phyloP scores from a whole-genome alignment of 2,888 invertebrate genomes.

The Morpho helenor region DNA sequence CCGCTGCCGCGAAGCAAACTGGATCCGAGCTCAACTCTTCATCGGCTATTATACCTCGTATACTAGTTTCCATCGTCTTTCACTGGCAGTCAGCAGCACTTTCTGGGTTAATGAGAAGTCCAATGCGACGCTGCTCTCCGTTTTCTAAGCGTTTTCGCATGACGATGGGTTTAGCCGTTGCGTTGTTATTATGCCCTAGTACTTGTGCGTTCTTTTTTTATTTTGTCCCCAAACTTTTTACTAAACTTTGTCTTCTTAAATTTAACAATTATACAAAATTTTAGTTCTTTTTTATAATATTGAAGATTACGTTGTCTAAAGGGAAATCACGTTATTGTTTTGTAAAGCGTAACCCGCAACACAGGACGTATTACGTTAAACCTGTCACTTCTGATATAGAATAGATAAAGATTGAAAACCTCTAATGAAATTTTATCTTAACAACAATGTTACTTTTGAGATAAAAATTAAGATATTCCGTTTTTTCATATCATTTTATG shows the following conservation, averaged over 20 bases:
- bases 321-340: too few relatives aligned
- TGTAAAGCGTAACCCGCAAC: too few relatives aligned
- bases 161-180: conserved; percentile 44
- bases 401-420: too few relatives aligned
- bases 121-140: conserved; percentile 52
- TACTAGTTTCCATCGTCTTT: conserved; percentile 74
- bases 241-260: neutral
- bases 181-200: conserved; percentile 58
- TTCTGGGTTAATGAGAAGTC: conserved; percentile 76
- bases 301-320: too few relatives aligned
- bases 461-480: too few relatives aligned
- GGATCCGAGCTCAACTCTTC: conserved; percentile 29
- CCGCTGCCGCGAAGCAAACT: conserved; percentile 32
- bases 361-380: too few relatives aligned
- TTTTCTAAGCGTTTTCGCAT: conserved; percentile 75
- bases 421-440: too few relatives aligned
- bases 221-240: conserved; percentile 13
- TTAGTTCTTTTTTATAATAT: too few relatives aligned
- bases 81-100: conserved; percentile 64
- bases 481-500: too few relatives aligned
- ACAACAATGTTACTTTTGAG: too few relatives aligned
- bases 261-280: too few relatives aligned
- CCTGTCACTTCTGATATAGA: too few relatives aligned
- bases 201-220: conserved; percentile 23
- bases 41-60: conserved; percentile 69